phyloP scores from a whole-genome alignment of 2,797 vertebrate genomes.

The Mormyrops attenuatus region DNA sequence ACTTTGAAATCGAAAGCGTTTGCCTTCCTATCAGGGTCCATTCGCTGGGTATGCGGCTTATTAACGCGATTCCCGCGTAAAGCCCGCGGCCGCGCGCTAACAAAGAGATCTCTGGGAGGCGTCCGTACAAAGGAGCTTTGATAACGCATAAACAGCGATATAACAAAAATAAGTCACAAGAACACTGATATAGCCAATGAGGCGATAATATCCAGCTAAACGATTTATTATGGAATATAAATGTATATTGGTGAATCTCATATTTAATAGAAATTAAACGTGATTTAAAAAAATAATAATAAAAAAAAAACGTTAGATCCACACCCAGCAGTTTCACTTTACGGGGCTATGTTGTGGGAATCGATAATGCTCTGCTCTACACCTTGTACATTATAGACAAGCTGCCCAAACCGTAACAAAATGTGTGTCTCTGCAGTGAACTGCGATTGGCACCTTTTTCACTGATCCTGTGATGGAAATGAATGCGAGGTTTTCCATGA shows the following conservation, averaged over 20 bases:
- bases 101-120: background rate
- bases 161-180: background rate
- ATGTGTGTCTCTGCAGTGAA: background rate
- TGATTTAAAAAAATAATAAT: background rate
- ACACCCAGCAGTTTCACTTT: background rate
- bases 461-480: background rate
- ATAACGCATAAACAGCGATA: background rate
- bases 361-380: background rate
- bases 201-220: background rate
- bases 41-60: background rate
- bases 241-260: background rate
- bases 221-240: background rate
- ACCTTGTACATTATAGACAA: background rate
- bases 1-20: background rate
- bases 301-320: background rate
- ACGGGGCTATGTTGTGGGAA: background rate
- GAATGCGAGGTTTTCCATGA: background rate
- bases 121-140: background rate
- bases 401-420: background rate
- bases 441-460: background rate
- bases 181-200: background rate
- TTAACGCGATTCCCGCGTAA: background rate
- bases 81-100: background rate
- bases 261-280: background rate
- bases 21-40: background rate